Percentiles rank a stretch among this genome's conserved stretches.
Conservation (phyloP, 2,113 vertebrate genomes). For the Rhipidura dahli region DNA sequence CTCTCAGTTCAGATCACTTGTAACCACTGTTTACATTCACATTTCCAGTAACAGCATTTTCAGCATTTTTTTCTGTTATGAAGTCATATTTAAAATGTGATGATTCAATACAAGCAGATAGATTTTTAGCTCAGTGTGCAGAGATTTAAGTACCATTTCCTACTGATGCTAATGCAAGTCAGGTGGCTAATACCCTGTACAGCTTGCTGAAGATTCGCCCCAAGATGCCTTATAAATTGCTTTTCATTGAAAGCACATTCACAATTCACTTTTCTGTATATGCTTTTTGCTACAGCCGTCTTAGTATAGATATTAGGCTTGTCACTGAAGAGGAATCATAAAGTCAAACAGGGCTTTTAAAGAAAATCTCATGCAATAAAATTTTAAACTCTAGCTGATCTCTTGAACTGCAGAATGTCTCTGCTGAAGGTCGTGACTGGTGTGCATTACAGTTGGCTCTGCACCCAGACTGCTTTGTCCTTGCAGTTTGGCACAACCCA, state of each 20-base stretch:
- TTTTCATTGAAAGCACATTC: slow-evolving; percentile 40
- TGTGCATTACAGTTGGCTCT: neutral
- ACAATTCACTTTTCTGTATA: slow-evolving; percentile 27
- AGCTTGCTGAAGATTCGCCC: neutral
- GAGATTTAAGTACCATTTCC: neutral
- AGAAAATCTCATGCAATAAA: slow-evolving; percentile 43
- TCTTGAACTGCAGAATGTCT: neutral
- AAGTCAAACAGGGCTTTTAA: neutral
- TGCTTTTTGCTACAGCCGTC: neutral
- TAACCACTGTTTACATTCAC: neutral
- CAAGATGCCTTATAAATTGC: slow-evolving; percentile 39
- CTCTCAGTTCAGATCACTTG: neutral
- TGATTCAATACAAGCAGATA: neutral
- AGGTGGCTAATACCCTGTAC: slow-evolving; percentile 25
- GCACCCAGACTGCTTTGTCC: neutral
- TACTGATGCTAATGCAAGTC: slow-evolving; percentile 3
- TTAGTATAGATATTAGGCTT: neutral
- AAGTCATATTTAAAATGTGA: neutral
- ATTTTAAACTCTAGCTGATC: slow-evolving; percentile 20
- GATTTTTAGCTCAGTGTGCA: neutral
- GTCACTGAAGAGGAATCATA: slow-evolving; percentile 5
- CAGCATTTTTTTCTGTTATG: neutral
- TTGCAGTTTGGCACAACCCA: neutral
- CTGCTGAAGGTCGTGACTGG: neutral
- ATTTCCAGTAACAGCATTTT: neutral